Base-by-base conservation (phyloP, 2,797 vertebrate species). In the Pangasius mekongensis region DNA sequence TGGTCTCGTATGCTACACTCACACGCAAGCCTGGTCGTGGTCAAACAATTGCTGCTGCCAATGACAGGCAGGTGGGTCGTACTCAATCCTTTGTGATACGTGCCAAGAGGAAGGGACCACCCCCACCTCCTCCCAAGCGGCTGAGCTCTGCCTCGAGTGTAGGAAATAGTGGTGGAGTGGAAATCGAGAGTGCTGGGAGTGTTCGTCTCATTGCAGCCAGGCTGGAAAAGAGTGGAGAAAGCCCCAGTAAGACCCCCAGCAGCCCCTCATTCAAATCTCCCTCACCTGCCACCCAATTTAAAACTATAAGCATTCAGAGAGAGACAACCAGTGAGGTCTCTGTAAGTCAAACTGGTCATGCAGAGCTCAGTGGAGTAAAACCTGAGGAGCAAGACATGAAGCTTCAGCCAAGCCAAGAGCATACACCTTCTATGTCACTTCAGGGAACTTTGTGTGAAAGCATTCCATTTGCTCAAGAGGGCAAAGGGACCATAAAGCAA, bases 401-500 rank as follows among this genome's bases (percentile, higher is more conserved):
- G 0, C 78, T 33, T 52, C 91, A 87, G 67, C 77, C 9, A 24
- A 92, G 93, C 78, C 89, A 78, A 54, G 77, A 80, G 16, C 86
- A 74, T 14, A 91, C 91, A n/a, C 93, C 93, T 13, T 92, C 92
- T 2, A 71, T 92, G 0, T 92, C 93, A 0, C 95, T 96, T 0
- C 96, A 96, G 87, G 96, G 95, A 89, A 95, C 94, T 91, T 96
- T 97, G 0, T 94, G 95, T 0, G 96, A 97, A 87, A 96, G 95
- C 89, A 96, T 99, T 82, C 97, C 98, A 0, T 99, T 99, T 0
- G 98, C 98, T 0, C 97, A 99, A 62, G 98, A 99, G 89, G 98
- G 98, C 52, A 99, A 98, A 90, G 96, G 98, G 87, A 98, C 98
- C 20, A 98, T 99, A 93, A 99, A 98, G 87, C 98, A 99, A 93